These are phyloP conservation scores for Pseudorectes ferrugineus DNA, from an alignment of 2,113 vertebrate species.

Conservation along the genomic window DNA sequence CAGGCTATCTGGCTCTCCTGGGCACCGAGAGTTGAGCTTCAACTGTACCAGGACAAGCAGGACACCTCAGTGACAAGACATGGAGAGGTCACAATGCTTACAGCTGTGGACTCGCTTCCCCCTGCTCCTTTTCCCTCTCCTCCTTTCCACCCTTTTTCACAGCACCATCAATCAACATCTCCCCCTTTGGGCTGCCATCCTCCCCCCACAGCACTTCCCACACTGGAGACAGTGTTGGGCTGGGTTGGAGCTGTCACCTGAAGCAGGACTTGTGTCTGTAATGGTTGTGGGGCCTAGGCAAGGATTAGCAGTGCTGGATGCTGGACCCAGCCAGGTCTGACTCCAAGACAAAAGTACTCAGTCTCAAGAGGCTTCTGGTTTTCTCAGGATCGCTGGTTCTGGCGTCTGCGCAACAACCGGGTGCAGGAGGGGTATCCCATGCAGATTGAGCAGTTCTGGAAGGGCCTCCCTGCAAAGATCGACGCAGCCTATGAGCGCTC, in stretches of 20 bases:
- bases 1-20: neutral
- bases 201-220: neutral
- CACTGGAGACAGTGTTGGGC: neutral
- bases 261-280: neutral
- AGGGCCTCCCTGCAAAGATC: constrained; percentile 90
- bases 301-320: neutral
- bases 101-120: neutral
- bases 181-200: neutral
- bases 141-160: neutral
- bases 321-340: neutral
- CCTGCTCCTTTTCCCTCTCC: neutral
- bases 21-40: neutral
- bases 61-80: neutral
- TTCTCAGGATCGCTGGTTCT: constrained; percentile 92
- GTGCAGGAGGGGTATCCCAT: constrained; percentile 98
- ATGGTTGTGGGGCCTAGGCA: neutral
- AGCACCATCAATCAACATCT: neutral
- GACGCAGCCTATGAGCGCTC: constrained; percentile 95
- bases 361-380: constrained; percentile 3
- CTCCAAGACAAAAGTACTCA: neutral
- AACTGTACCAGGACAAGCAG: neutral
- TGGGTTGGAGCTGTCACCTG: neutral
- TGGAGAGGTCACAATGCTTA: neutral
- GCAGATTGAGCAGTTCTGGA: constrained; percentile 99
- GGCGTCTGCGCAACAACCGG: constrained; percentile 94